phyloP scores from a whole-genome alignment of 1,140 invertebrate species.

The Acromyrmex charruanus region DNA sequence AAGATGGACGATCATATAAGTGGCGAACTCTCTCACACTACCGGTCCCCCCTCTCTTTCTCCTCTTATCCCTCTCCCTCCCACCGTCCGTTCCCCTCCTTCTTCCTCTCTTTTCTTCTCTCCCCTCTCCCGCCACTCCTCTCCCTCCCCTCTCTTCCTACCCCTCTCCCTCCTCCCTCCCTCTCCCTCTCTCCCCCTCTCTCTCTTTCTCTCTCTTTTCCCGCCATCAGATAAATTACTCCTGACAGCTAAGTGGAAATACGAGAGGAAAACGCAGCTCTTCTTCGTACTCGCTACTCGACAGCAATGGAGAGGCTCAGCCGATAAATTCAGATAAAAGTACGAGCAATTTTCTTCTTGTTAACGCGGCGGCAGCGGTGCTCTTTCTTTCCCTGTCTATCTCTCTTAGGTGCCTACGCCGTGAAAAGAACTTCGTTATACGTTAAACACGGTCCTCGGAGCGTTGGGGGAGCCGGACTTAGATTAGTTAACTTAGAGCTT shows the following conservation, averaged over 20 bases:
- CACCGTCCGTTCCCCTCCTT: too few species aligned
- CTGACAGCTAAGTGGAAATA: constrained; percentile 50
- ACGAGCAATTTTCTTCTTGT: constrained; percentile 82
- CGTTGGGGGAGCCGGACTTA: constrained; percentile 37
- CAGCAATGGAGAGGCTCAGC: constrained; percentile 51
- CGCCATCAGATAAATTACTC: constrained; percentile 49
- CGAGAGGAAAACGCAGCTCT: not conserved
- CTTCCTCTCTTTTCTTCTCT: too few species aligned
- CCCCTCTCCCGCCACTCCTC: too few species aligned
- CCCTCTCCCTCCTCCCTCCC: too few species aligned
- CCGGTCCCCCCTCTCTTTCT: not conserved
- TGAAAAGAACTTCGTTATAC: constrained; percentile 49
- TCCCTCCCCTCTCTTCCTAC: too few species aligned
- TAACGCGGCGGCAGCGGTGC: constrained; percentile 62
- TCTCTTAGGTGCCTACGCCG: not conserved
- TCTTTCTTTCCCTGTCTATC: not conserved
- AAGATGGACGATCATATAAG: constrained; percentile 20
- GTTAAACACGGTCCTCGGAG: not conserved
- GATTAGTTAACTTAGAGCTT: constrained; percentile 70
- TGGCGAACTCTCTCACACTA: constrained; percentile 17
- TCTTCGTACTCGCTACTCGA: constrained; percentile 16
- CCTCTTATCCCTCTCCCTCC: too few species aligned
- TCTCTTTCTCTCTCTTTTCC: not conserved
- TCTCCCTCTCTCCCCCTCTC: too few species aligned
- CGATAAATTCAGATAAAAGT: constrained; percentile 80